A percentile compares a stretch with the other conserved stretches of the same genome.
Conservation (phyloP, 2,113 vertebrate species). For the Microtus richardsoni region DNA sequence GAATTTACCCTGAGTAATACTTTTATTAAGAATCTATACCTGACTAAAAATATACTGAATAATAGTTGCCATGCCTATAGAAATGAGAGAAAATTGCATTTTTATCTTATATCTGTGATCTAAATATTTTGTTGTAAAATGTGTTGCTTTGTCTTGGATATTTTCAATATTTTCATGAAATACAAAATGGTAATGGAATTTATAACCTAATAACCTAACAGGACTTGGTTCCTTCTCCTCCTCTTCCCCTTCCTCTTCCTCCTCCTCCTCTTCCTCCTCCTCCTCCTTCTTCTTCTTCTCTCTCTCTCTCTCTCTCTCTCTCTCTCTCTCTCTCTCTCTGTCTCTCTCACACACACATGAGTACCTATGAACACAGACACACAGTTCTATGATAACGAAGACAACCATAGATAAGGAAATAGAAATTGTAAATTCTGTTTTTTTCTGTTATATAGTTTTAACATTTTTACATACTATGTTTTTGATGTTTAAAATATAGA, state of each 20-base stretch:
- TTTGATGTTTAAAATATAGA: neutral
- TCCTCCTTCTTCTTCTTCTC: too few relatives aligned
- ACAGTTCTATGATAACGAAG: neutral
- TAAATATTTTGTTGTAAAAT: slow-evolving; percentile 25
- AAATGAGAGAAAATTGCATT: neutral
- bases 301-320: too few relatives aligned
- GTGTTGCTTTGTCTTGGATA: neutral
- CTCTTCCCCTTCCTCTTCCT: accelerated
- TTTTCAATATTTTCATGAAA: slow-evolving; percentile 7
- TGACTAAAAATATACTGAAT: neutral
- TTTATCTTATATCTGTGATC: neutral
- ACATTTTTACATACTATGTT: neutral
- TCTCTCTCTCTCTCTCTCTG: neutral
- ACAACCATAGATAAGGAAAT: neutral
- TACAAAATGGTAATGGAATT: slow-evolving; percentile 25
- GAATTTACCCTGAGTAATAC: neutral
- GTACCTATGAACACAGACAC: neutral
- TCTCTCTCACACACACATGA: neutral
- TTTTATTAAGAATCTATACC: slow-evolving; percentile 35
- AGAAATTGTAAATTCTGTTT: neutral
- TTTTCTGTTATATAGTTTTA: neutral
- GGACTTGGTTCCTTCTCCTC: neutral
- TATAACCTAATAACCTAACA: neutral
- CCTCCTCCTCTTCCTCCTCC: neutral
- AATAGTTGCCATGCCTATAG: neutral